phyloP scores from a whole-genome alignment of 2,797 vertebrate genomes.

The Enteromius paludinosus region DNA sequence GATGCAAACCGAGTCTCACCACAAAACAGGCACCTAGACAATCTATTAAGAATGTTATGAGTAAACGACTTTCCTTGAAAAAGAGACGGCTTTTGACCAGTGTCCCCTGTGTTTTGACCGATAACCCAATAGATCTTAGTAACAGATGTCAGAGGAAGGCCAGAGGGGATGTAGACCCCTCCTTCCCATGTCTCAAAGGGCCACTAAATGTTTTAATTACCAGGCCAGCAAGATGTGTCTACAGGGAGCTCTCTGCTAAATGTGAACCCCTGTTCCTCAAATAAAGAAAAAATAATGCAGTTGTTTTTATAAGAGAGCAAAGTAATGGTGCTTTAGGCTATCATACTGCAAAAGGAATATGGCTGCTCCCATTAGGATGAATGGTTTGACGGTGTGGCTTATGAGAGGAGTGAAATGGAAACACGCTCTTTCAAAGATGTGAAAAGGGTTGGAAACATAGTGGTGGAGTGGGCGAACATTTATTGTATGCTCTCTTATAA shows the following conservation, averaged over 20 bases:
- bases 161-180: constrained; percentile 64
- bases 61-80: constrained; percentile 63
- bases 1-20: constrained; percentile 42
- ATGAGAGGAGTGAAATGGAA: constrained; percentile 56
- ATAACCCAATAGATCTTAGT: constrained; percentile 65
- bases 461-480: constrained; percentile 2
- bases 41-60: constrained; percentile 68
- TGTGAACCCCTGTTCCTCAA: constrained; percentile 62
- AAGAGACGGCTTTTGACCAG: constrained; percentile 59
- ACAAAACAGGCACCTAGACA: constrained; percentile 50
- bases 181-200: constrained; percentile 65
- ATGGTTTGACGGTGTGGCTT: constrained; percentile 48
- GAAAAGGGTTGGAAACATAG: constrained; percentile 21
- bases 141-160: constrained; percentile 61
- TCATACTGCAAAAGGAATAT: constrained; percentile 53
- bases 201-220: constrained; percentile 76
- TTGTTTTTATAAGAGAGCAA: constrained; percentile 47
- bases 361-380: constrained; percentile 58
- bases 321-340: constrained; percentile 63
- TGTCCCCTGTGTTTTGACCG: constrained; percentile 57
- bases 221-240: constrained; percentile 65
- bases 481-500: constrained; percentile 24
- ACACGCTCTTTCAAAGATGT: constrained; percentile 26
- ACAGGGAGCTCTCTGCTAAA: constrained; percentile 64
- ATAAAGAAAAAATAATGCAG: constrained; percentile 60